phyloP scores from a whole-genome alignment of 2,113 vertebrate species.

The Acanthisitta chloris region DNA sequence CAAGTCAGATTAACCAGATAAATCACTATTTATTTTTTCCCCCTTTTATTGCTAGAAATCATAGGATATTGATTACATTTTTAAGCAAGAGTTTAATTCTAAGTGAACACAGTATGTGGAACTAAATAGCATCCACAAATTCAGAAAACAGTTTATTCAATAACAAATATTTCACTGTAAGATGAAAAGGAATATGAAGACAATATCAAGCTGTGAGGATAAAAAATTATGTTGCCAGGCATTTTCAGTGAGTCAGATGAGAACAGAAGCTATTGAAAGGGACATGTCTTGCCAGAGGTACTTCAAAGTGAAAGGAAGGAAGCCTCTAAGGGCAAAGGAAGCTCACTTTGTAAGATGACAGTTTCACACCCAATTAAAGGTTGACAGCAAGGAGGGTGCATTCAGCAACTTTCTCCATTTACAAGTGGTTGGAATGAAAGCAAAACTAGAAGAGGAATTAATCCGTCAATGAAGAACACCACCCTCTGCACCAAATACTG shows the following conservation, averaged over 20 bases:
- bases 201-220: background rate
- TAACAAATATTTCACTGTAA: conserved; percentile 20
- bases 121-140: background rate
- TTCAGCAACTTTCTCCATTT: background rate
- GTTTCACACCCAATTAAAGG: conserved; percentile 1
- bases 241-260: background rate
- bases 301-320: background rate
- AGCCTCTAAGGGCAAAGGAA: background rate
- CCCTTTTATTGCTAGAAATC: background rate
- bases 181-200: background rate
- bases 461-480: background rate
- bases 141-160: conserved; percentile 14
- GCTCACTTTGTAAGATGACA: background rate
- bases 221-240: background rate
- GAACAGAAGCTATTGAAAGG: background rate
- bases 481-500: background rate
- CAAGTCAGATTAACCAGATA: background rate
- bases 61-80: background rate
- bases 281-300: background rate
- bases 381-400: background rate
- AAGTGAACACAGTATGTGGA: background rate
- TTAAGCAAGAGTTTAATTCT: background rate
- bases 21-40: background rate
- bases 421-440: background rate
- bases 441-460: background rate